Base-by-base conservation (phyloP, 2,888 invertebrate genomes). In the Trypoxylon attenuatum region DNA sequence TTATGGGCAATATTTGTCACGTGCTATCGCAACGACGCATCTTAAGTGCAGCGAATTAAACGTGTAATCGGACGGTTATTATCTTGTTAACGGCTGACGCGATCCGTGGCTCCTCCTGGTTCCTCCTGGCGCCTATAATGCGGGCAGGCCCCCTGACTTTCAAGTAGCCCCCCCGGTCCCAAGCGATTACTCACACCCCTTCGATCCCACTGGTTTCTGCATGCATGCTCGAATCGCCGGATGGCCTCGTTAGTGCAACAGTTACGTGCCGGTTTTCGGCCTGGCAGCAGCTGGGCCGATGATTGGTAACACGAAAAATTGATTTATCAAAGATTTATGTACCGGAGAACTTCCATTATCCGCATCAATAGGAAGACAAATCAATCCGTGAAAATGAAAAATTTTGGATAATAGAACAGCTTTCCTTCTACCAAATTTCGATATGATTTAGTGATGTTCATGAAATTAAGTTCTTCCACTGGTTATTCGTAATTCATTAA, bases 1-100 rank as follows among this genome's bases (percentile, higher is more conserved):
- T 84, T 84, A 84, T 81, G 82, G 81, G 68, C 76, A 83, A 84
- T 85, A 86, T 85, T 85, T 84, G 83, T 85, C 86, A 84, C 79
- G 78, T 75, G 78, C 82, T 83, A 86, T 86, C 85, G 76, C 65
- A 64, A 52, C 54, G 65, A 60, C 79, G 79, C 78, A 84, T 85
- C 84, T 84, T 72, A 77, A 80, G 69, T 71, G 71, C 62, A 64
- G 71, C 53, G 78, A 83, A 83, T 85, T 83, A 85, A 83, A 82
- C 74, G 70, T 79, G 82, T 83, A 84, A 85, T 83, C 81, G 77
- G 66, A 49, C 49, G 72, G 78, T 83, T 84, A 84, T 84, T 84
- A 84, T 83, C 85, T 84, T 82, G 84, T 84, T 83, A 82, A 81
- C 80, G 74, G 63, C 62, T 57, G 61, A 71, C 46, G 64, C 60